These are phyloP conservation scores for Actinernus sp. DNA, from an alignment of 92 coral and sea anemone species.

Conservation along the genomic window DNA sequence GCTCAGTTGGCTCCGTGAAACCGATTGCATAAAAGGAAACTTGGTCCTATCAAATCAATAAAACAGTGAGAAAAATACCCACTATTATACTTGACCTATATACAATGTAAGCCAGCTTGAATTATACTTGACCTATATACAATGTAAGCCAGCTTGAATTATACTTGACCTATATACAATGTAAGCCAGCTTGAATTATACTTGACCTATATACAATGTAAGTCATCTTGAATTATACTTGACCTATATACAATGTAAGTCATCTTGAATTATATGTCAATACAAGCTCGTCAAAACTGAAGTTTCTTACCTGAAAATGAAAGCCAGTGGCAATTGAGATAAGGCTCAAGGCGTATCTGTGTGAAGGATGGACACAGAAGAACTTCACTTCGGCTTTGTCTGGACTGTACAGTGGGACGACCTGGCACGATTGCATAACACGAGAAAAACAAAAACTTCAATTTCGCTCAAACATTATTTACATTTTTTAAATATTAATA, in stretches of 20 bases:
- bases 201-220: too few species aligned
- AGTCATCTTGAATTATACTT: too few species aligned
- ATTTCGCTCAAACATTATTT: too few species aligned
- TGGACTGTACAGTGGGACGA: slow-evolving; percentile 80
- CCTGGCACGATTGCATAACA: slow-evolving; percentile 33
- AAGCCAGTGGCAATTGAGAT: slow-evolving; percentile 78
- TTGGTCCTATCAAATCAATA: slow-evolving; percentile 21
- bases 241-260: too few species aligned
- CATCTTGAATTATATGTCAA: slow-evolving; percentile 3
- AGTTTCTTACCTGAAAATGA: slow-evolving; percentile 76
- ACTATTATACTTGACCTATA: too few species aligned
- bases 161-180: too few species aligned
- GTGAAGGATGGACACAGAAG: slow-evolving; percentile 85
- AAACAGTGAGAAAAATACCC: not conserved
- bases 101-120: too few species aligned
- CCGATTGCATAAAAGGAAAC: slow-evolving; percentile 73
- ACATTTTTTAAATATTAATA: too few species aligned
- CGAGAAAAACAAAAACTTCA: too few species aligned
- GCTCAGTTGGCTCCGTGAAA: slow-evolving; percentile 59
- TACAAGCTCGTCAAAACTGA: not conserved
- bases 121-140: too few species aligned
- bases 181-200: too few species aligned
- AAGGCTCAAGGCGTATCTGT: slow-evolving; percentile 76
- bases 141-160: too few species aligned
- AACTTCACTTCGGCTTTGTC: slow-evolving; percentile 65